These are phyloP conservation scores for Mobula hypostoma DNA, from an alignment of 2,113 vertebrate species.

Conservation along the genomic window DNA sequence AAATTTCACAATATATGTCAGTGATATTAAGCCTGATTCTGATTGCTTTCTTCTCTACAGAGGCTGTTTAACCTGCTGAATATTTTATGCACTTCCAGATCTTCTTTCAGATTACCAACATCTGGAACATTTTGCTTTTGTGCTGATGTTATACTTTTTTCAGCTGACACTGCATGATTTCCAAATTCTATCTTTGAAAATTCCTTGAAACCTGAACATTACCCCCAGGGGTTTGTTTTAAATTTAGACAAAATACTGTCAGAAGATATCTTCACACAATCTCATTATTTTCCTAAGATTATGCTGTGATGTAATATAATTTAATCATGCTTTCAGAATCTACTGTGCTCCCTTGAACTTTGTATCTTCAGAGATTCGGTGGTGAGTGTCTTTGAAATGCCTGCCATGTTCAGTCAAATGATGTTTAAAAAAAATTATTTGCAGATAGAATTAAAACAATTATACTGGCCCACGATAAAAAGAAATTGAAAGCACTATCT, in stretches of 20 bases:
- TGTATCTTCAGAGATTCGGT: background rate
- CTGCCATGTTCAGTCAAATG: slow-evolving; percentile 6
- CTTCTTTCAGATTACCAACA: too few species aligned
- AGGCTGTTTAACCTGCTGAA: too few species aligned
- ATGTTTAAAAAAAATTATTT: background rate
- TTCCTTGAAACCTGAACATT: background rate
- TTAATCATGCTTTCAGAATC: background rate
- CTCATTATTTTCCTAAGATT: background rate
- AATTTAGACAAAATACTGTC: background rate
- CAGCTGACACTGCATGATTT: background rate
- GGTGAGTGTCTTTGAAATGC: background rate
- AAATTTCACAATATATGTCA: too few species aligned
- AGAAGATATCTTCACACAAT: background rate
- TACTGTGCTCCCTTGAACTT: background rate
- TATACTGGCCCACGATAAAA: slow-evolving; percentile 1
- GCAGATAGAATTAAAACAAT: background rate
- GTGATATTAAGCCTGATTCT: too few species aligned
- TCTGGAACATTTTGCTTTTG: too few species aligned
- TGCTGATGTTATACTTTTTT: too few species aligned
- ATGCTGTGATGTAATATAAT: background rate
- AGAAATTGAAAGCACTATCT: slow-evolving; percentile 8
- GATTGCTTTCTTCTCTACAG: too few species aligned
- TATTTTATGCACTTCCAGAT: too few species aligned
- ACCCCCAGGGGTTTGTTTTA: too few species aligned
- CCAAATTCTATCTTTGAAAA: background rate